Percentiles rank a stretch among this genome's conserved stretches.
phyloP scores from a whole-genome alignment of 2,797 vertebrate species.

The Sciurus carolinensis region DNA sequence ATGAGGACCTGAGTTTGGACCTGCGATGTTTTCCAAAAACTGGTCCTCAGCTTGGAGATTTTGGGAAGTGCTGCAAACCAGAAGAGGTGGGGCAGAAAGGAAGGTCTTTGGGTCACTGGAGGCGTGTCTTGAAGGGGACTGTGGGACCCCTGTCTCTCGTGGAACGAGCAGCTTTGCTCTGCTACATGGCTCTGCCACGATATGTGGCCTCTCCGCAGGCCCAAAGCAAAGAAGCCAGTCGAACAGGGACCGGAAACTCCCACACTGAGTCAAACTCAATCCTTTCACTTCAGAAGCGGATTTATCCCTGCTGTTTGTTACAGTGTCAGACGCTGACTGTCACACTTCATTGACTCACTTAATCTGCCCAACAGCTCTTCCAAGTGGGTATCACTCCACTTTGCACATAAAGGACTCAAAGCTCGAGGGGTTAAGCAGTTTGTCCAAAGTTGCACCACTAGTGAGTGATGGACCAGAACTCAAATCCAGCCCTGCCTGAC shows the following conservation, averaged over 20 bases:
- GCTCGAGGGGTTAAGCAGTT: background rate
- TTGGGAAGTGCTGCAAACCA: background rate
- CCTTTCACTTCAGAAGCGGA: background rate
- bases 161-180: background rate
- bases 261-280: background rate
- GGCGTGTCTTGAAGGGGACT: background rate
- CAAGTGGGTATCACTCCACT: background rate
- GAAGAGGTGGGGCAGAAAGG: background rate
- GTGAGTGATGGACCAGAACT: background rate
- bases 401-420: background rate
- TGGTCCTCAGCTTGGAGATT: background rate
- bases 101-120: background rate
- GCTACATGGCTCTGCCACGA: background rate
- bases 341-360: background rate
- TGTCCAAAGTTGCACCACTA: background rate
- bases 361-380: background rate
- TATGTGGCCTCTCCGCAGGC: background rate
- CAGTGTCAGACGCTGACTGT: background rate
- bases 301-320: background rate
- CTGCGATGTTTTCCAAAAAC: background rate
- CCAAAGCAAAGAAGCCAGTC: background rate
- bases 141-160: background rate
- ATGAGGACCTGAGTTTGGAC: rapidly evolving
- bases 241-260: background rate
- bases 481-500: background rate